Percentiles rank a stretch among this genome's conserved stretches.
Conservation (phyloP, 2,888 invertebrate genomes). For the Tinea semifulvella region DNA sequence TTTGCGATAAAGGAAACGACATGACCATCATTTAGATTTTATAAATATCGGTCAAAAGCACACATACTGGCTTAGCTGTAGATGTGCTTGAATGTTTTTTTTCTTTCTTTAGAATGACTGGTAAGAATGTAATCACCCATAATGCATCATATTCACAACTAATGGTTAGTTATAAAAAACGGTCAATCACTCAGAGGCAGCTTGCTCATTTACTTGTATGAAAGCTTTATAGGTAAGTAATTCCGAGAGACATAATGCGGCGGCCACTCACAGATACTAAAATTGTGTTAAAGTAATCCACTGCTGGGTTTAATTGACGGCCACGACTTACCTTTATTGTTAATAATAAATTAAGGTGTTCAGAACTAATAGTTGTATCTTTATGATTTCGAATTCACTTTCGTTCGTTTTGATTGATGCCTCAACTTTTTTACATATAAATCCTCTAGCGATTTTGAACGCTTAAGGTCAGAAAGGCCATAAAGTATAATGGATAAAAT, state of each 20-base stretch:
- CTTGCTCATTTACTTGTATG: neutral
- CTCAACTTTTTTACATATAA: too few relatives aligned
- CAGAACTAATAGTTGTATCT: too few relatives aligned
- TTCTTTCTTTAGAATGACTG: conserved; percentile 4
- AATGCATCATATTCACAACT: conserved; percentile 13
- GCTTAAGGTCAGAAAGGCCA: too few relatives aligned
- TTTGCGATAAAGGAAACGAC: neutral
- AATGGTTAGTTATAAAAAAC: conserved; percentile 12
- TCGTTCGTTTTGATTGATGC: too few relatives aligned
- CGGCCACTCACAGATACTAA: too few relatives aligned
- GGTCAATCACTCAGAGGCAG: conserved; percentile 3
- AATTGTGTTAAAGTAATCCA: conserved; percentile 9
- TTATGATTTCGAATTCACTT: too few relatives aligned
- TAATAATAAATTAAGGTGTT: too few relatives aligned
- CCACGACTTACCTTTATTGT: too few relatives aligned
- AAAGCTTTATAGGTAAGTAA: conserved; percentile 6
- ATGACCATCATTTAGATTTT: conserved; percentile 4
- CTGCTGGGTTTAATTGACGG: conserved; percentile 2
- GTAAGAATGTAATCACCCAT: conserved; percentile 9
- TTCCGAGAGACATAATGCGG: neutral
- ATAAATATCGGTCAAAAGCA: conserved; percentile 11
- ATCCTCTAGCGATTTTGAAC: too few relatives aligned
- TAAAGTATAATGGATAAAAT: too few relatives aligned
- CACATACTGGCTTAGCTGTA: neutral
- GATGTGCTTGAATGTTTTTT: neutral